Conservation (phyloP, 1,140 invertebrate genomes). For the Cotesia glomerata region DNA sequence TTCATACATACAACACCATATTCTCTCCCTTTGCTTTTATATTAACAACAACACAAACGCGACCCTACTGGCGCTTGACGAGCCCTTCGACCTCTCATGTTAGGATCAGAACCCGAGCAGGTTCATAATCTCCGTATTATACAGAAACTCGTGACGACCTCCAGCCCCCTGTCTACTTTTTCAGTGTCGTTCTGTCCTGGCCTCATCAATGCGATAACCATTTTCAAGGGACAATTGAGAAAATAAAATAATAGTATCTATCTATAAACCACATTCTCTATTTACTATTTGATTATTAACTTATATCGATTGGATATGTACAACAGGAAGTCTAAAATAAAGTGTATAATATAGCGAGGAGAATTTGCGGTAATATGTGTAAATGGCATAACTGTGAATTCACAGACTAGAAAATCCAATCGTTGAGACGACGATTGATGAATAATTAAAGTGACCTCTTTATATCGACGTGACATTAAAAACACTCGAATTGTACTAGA, state of each 20-base stretch:
- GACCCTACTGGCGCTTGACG: constrained; percentile 11
- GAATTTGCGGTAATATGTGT: no score
- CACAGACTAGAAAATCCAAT: no score
- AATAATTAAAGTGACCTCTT: no score
- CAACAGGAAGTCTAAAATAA: no score
- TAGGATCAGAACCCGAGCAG: constrained; percentile 54
- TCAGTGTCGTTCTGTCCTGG: constrained; percentile 47
- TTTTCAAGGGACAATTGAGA: background rate
- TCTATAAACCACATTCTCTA: background rate
- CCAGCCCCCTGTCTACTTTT: constrained; percentile 43
- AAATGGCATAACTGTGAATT: no score
- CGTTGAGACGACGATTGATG: no score
- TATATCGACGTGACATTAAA: no score
- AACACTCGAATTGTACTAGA: no score
- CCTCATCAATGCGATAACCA: constrained; percentile 7
- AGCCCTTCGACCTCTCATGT: constrained; percentile 28
- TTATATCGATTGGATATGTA: background rate
- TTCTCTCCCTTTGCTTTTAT: constrained; percentile 27
- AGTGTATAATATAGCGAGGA: no score
- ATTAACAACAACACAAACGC: constrained; percentile 20
- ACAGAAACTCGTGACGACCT: constrained; percentile 55
- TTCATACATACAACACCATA: constrained; percentile 39
- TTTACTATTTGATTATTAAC: background rate
- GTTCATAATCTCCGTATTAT: constrained; percentile 63
- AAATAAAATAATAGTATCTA: background rate